phyloP scores from a whole-genome alignment of 2,113 vertebrate genomes.

The Bambusicola thoracicus region DNA sequence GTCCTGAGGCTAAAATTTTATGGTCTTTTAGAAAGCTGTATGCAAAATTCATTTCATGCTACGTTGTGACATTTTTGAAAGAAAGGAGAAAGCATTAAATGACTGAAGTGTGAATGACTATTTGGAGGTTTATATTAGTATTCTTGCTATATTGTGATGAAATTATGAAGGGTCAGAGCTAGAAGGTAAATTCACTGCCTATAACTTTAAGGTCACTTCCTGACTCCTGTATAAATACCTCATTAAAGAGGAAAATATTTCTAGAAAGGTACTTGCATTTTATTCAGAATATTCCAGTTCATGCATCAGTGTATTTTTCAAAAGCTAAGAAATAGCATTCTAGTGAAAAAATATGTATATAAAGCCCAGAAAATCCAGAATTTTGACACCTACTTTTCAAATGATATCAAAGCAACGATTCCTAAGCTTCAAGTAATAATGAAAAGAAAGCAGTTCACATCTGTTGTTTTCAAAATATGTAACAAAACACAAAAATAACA shows the following conservation, averaged over 20 bases:
- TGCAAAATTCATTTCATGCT: constrained; percentile 32
- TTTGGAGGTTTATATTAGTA: background rate
- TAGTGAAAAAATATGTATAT: background rate
- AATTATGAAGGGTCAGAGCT: background rate
- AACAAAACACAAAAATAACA: background rate
- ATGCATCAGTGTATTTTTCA: background rate
- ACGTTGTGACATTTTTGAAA: background rate
- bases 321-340: background rate
- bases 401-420: background rate
- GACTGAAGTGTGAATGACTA: background rate
- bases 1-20: background rate
- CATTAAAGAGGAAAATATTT: background rate
- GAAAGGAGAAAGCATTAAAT: background rate
- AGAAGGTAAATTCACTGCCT: background rate
- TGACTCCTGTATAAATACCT: background rate
- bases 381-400: background rate
- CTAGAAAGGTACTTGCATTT: background rate
- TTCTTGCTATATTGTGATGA: background rate
- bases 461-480: background rate
- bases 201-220: background rate
- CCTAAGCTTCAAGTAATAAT: background rate
- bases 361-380: background rate
- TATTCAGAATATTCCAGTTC: background rate
- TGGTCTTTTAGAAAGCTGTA: background rate
- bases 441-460: background rate